These are phyloP conservation scores for Anguilla rostrata DNA, from an alignment of 2,113 vertebrate species.

Conservation along the genomic window DNA sequence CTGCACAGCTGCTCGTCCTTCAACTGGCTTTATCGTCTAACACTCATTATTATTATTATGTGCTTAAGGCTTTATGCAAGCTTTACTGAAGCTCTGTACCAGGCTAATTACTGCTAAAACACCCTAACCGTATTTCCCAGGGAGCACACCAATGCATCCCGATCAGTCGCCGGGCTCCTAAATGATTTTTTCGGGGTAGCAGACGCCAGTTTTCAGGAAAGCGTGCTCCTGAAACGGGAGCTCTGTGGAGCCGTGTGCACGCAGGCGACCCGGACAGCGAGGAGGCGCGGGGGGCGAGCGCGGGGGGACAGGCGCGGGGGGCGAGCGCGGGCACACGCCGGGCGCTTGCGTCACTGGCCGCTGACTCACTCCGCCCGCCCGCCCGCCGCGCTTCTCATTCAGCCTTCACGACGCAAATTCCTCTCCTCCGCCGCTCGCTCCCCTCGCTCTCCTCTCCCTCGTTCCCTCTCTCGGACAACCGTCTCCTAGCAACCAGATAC, in stretches of 20 bases:
- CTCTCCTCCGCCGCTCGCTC: slow-evolving; percentile 58
- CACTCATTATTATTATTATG: too few species aligned
- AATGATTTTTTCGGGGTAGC: too few species aligned
- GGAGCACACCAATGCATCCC: too few species aligned
- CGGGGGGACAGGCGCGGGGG: slow-evolving; percentile 44
- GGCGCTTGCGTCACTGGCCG: slow-evolving; percentile 58
- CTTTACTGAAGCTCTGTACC: too few species aligned
- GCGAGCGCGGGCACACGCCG: slow-evolving; percentile 48
- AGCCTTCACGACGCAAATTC: slow-evolving; percentile 75
- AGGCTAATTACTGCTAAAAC: too few species aligned
- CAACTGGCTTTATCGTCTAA: too few species aligned
- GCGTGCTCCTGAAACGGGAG: too few species aligned
- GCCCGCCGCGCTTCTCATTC: slow-evolving; percentile 67
- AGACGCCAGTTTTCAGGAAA: too few species aligned
- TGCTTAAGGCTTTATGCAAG: too few species aligned
- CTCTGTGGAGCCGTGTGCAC: background rate
- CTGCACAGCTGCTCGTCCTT: too few species aligned
- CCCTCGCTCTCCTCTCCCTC: slow-evolving; percentile 35
- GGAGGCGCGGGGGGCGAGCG: slow-evolving; percentile 32
- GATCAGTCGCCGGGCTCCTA: too few species aligned
- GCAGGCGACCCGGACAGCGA: background rate
- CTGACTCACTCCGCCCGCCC: slow-evolving; percentile 70
- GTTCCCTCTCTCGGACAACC: slow-evolving; percentile 52
- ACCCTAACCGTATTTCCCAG: too few species aligned
- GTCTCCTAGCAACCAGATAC: slow-evolving; percentile 80